phyloP scores from a whole-genome alignment of 2,797 vertebrate species.

The Lepus townsendii region DNA sequence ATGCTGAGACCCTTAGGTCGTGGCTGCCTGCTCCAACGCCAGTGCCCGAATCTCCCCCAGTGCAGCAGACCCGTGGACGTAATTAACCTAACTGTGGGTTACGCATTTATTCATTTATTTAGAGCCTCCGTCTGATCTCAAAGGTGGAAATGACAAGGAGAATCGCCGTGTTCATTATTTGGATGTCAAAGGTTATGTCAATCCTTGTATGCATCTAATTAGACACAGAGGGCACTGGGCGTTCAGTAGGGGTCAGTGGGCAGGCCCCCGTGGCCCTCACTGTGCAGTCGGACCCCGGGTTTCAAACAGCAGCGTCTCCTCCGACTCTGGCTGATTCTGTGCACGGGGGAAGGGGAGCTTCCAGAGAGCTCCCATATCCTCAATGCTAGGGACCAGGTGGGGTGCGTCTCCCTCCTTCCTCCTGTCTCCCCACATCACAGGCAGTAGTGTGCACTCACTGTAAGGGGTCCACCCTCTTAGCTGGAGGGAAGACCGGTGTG shows the following conservation, averaged over 20 bases:
- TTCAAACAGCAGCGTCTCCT: neutral
- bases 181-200: slow-evolving; percentile 70
- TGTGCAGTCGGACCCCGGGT: fast-evolving
- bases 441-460: neutral
- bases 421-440: neutral
- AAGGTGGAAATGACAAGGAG: slow-evolving; percentile 3
- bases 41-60: neutral
- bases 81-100: neutral
- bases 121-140: slow-evolving; percentile 31
- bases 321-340: neutral
- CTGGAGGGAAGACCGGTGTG: neutral
- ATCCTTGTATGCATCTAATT: slow-evolving; percentile 55
- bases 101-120: slow-evolving; percentile 45
- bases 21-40: neutral
- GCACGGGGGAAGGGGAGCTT: fast-evolving
- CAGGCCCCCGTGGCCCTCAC: neutral
- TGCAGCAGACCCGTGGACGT: neutral
- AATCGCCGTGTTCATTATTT: slow-evolving; percentile 38
- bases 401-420: no score
- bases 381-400: fast-evolving
- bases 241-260: slow-evolving; percentile 27
- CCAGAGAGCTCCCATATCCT: neutral
- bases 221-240: slow-evolving; percentile 43
- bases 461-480: no score
- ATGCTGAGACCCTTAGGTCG: neutral